Evolutionary conservation across 2,797 vertebrate genomes (phyloP), one percentile per base, ranked within the genome.

Genomic region (Danio aesculapii): DNA sequence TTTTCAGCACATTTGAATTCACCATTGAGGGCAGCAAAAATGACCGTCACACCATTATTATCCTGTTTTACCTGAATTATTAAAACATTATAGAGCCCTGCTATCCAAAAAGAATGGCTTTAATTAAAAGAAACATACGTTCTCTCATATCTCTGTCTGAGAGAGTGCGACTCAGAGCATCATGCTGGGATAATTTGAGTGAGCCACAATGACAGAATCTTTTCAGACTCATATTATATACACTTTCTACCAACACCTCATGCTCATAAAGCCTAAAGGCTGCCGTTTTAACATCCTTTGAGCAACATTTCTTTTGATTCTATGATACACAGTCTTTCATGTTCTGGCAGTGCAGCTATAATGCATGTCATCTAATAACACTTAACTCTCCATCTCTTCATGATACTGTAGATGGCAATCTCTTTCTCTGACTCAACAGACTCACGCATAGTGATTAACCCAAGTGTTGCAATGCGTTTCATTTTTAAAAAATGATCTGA

Each of bases 321-420:
- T 39, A 16, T 30, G 39, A 76, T 5, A 50, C 16, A 69, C 64
- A 41, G 19, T 10, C 46, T 58, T 61, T 30, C 13, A 10, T 52
- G 17, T 69, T 43, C 61, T 64, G 61, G 11, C 41, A 17, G 9
- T 58, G 50, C 61, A 64, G 57, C 13, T 75, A n/a, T 52, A 62
- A 61, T 17, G 17, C 6, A 5, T 71, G 30, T 53, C 9, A 10
- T 75, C 5, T 52, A 75, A 75, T 43, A 52, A 75, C 47, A 1
- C 67, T 7, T n/a, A 57, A n/a, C 49, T 72, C 59, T 46, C 14
- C n/a, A 17, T 80, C 72, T 76, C 61, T 39, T 59, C 2, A 16
- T 41, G 16, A 70, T 92, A 92, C 91, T 94, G 91, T 92, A 94
- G 94, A 93, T 92, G 93, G 92, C 93, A 93, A 93, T 91, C 89